Evolutionary conservation across 2,797 vertebrate genomes (phyloP).

Genomic region (Pygocentrus nattereri): DNA sequence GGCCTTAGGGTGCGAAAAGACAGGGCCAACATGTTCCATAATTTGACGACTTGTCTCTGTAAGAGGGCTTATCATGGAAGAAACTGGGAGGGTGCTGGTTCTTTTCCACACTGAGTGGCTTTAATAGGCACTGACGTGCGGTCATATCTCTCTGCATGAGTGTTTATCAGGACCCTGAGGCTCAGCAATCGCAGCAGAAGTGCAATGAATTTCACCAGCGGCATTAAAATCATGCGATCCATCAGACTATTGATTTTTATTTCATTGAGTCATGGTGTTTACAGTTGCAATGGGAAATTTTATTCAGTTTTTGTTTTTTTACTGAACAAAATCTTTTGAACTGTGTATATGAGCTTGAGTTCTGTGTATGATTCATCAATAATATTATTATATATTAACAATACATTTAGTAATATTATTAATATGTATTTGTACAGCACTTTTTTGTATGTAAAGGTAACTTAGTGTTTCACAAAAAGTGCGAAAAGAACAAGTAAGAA

Average conservation of each 20-base stretch:
- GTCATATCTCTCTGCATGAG: conserved; percentile 27
- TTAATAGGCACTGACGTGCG: conserved; percentile 5
- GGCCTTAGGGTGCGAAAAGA: background rate
- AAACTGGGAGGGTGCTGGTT: background rate
- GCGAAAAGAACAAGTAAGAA: background rate
- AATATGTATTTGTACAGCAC: background rate
- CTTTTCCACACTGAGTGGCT: conserved; percentile 8
- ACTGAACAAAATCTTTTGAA: too few relatives aligned
- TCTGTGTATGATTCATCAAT: too few relatives aligned
- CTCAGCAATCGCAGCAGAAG: background rate
- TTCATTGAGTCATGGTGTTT: background rate
- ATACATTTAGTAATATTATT: too few relatives aligned
- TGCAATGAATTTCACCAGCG: conserved; percentile 18
- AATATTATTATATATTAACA: too few relatives aligned
- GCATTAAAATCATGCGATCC: background rate
- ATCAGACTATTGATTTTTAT: background rate
- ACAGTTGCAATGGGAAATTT: conserved; percentile 2
- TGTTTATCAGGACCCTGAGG: conserved; percentile 30
- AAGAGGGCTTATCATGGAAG: conserved; percentile 16
- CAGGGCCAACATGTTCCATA: background rate
- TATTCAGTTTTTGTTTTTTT: background rate
- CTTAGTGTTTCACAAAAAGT: background rate
- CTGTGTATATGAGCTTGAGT: background rate
- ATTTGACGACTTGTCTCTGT: background rate
- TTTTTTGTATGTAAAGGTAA: background rate